phyloP scores from a whole-genome alignment of 2,797 vertebrate genomes.

The Enteromius paludinosus region DNA sequence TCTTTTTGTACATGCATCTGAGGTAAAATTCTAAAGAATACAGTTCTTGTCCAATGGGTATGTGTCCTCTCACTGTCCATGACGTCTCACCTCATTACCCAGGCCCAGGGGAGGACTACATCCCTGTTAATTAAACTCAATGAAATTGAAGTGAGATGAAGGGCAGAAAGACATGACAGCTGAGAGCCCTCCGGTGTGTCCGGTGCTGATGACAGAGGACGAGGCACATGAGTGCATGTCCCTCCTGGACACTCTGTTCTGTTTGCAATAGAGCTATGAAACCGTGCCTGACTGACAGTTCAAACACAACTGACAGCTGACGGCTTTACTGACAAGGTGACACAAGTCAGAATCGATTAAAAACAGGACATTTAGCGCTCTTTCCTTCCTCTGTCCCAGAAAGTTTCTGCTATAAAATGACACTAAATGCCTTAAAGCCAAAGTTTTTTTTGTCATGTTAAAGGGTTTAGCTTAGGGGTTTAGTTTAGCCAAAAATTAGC shows the following conservation, averaged over 20 bases:
- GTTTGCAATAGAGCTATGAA: slow-evolving; percentile 24
- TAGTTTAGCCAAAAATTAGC: too few species aligned
- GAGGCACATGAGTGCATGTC: slow-evolving; percentile 2
- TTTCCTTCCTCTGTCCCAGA: slow-evolving; percentile 14
- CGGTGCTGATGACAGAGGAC: slow-evolving; percentile 23
- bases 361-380: background rate
- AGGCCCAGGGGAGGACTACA: slow-evolving; percentile 21
- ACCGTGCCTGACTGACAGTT: slow-evolving; percentile 26
- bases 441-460: background rate
- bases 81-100: slow-evolving; percentile 42
- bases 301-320: slow-evolving; percentile 40
- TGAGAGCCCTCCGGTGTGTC: slow-evolving; percentile 23
- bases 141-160: slow-evolving; percentile 49
- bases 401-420: background rate
- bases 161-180: slow-evolving; percentile 41
- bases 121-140: slow-evolving; percentile 50
- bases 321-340: slow-evolving; percentile 44
- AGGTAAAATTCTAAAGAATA: background rate
- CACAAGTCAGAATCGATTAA: slow-evolving; percentile 30
- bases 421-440: background rate
- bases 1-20: background rate
- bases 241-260: slow-evolving; percentile 32
- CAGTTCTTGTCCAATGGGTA: background rate
- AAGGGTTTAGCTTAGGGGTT: too few species aligned
- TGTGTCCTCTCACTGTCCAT: slow-evolving; percentile 25